Conservation (phyloP, 2,797 vertebrate species). For the Megaceryle alcyon region DNA sequence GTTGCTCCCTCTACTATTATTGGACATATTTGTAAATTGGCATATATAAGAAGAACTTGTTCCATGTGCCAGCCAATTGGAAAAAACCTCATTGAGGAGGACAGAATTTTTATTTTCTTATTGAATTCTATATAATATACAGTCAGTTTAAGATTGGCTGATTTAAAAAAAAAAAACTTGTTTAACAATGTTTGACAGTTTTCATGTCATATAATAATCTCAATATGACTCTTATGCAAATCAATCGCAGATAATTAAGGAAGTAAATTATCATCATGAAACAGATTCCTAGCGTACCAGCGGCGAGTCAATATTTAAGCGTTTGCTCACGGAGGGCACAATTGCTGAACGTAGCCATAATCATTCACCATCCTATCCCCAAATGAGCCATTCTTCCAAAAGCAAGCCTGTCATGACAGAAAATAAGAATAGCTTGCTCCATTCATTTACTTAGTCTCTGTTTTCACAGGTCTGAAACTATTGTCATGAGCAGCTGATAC, state of each 20-base stretch:
- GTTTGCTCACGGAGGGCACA: neutral
- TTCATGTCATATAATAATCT: constrained; percentile 11
- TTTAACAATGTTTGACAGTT: neutral
- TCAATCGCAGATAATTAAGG: neutral
- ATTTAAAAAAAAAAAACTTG: neutral
- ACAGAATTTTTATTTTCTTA: neutral
- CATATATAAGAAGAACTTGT: constrained; percentile 48
- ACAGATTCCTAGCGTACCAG: neutral
- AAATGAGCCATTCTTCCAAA: neutral
- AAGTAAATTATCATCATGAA: neutral
- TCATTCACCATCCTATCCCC: neutral
- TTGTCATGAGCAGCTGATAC: neutral
- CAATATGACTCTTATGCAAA: neutral
- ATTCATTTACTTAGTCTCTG: neutral
- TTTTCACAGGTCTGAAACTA: neutral
- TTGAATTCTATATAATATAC: neutral
- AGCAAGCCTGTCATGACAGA: neutral
- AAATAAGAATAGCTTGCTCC: neutral
- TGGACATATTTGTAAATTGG: constrained; percentile 58
- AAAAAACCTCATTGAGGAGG: constrained; percentile 3
- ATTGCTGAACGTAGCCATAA: neutral
- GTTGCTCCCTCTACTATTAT: constrained; percentile 71
- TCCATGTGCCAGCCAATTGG: neutral
- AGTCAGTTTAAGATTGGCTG: neutral
- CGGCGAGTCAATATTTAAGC: neutral